Percentiles rank a stretch among this genome's conserved stretches.
Evolutionary conservation across 2,888 invertebrate species (phyloP).

Genomic region (Ferrisia virgata): DNA sequence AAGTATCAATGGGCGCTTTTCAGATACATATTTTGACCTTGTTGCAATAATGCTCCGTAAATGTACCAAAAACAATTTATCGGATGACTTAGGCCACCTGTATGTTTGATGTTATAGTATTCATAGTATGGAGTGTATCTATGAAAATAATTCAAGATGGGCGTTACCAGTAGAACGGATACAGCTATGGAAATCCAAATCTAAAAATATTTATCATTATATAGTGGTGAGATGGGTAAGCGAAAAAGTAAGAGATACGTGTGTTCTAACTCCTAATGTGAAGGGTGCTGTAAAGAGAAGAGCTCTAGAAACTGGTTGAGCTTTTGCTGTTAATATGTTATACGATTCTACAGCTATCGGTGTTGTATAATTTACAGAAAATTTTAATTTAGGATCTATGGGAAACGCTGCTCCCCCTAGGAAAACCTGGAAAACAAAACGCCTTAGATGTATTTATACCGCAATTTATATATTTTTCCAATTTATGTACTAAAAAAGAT

Average conservation of each 20-base stretch:
- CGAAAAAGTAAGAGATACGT: not conserved
- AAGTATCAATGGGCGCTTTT: no score
- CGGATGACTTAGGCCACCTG: slow-evolving; percentile 51
- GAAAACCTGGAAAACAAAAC: slow-evolving; percentile 53
- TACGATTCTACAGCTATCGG: slow-evolving; percentile 77
- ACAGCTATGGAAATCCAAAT: slow-evolving; percentile 77
- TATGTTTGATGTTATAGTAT: slow-evolving; percentile 59
- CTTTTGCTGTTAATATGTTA: slow-evolving; percentile 73
- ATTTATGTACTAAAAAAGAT: not conserved
- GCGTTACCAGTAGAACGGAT: slow-evolving; percentile 74
- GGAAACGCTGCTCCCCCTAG: slow-evolving; percentile 64
- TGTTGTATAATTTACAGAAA: slow-evolving; percentile 71
- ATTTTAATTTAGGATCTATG: slow-evolving; percentile 57
- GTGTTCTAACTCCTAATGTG: slow-evolving; percentile 55
- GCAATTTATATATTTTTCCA: not conserved
- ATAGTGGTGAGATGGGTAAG: not conserved
- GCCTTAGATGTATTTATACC: not conserved
- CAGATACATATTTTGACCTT: slow-evolving; percentile 67
- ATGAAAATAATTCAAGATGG: slow-evolving; percentile 71
- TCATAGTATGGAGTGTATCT: slow-evolving; percentile 70
- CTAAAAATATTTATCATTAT: slow-evolving; percentile 55
- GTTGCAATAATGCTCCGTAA: slow-evolving; percentile 85
- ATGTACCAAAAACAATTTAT: slow-evolving; percentile 79
- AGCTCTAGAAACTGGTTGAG: slow-evolving; percentile 75
- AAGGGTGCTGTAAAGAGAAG: slow-evolving; percentile 82